phyloP scores from a whole-genome alignment of 2,113 vertebrate species.

The Syrrhaptes paradoxus region DNA sequence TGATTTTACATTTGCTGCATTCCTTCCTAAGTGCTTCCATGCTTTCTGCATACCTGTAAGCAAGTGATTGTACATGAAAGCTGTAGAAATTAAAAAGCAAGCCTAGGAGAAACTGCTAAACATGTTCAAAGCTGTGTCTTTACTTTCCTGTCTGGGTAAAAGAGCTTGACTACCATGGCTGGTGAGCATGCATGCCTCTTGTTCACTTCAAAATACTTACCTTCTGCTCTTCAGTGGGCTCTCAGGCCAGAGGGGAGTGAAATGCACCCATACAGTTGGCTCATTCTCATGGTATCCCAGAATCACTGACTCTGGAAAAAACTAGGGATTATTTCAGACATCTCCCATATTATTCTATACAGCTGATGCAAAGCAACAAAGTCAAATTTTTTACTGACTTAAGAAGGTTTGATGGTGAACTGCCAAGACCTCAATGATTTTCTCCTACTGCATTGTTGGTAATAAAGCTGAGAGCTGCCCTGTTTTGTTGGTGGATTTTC shows the following conservation, averaged over 20 bases:
- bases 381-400: background rate
- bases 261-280: background rate
- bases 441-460: background rate
- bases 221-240: background rate
- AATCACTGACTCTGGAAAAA: background rate
- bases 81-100: background rate
- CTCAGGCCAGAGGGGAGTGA: background rate
- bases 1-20: background rate
- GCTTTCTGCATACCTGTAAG: background rate
- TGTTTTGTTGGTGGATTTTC: background rate
- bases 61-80: background rate
- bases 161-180: background rate
- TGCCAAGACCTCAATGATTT: background rate
- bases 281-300: background rate
- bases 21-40: background rate
- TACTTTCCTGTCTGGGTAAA: background rate
- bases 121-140: background rate
- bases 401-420: background rate
- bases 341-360: background rate
- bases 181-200: background rate
- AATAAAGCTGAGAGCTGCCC: background rate
- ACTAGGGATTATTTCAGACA: background rate
- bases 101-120: background rate
- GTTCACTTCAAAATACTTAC: background rate
- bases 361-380: background rate